phyloP scores from a whole-genome alignment of 2,113 vertebrate genomes.

The Trichomycterus rosablanca region DNA sequence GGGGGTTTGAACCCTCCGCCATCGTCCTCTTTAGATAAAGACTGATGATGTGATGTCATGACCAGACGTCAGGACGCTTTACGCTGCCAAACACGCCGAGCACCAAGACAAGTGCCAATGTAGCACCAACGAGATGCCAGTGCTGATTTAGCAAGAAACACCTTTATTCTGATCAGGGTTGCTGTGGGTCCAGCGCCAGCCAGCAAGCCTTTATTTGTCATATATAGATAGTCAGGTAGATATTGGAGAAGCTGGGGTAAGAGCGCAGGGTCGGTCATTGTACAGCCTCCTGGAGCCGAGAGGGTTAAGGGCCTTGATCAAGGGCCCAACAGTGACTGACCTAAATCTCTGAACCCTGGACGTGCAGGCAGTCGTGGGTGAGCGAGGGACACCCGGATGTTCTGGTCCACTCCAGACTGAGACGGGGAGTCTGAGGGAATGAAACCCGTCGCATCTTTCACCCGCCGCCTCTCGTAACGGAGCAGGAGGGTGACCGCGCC shows the following conservation, averaged over 20 bases:
- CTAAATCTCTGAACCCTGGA: slow-evolving; percentile 25
- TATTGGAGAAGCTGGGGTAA: too few species aligned
- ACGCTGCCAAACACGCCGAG: slow-evolving; percentile 34
- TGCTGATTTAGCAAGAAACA: too few species aligned
- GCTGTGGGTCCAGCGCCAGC: too few species aligned
- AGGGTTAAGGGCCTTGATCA: too few species aligned
- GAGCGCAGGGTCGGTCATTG: too few species aligned
- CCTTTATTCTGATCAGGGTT: too few species aligned
- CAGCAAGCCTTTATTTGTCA: too few species aligned
- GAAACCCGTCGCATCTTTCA: slow-evolving; percentile 62
- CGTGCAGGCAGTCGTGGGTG: slow-evolving; percentile 2
- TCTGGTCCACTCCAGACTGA: slow-evolving; percentile 48
- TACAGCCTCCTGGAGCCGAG: too few species aligned
- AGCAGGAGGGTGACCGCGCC: slow-evolving; percentile 49
- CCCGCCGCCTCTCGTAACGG: slow-evolving; percentile 58
- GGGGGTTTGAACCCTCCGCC: neutral
- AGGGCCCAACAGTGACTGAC: too few species aligned
- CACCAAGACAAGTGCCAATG: too few species aligned
- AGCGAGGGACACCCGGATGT: slow-evolving; percentile 48
- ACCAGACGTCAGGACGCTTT: slow-evolving; percentile 30
- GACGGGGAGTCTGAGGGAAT: slow-evolving; percentile 55
- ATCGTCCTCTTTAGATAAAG: slow-evolving; percentile 51
- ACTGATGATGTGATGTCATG: slow-evolving; percentile 42
- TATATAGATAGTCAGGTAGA: too few species aligned
- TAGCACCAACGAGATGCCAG: too few species aligned